Evolutionary conservation across 1,140 invertebrate genomes (phyloP).

Genomic region (Heterodera carotae): DNA sequence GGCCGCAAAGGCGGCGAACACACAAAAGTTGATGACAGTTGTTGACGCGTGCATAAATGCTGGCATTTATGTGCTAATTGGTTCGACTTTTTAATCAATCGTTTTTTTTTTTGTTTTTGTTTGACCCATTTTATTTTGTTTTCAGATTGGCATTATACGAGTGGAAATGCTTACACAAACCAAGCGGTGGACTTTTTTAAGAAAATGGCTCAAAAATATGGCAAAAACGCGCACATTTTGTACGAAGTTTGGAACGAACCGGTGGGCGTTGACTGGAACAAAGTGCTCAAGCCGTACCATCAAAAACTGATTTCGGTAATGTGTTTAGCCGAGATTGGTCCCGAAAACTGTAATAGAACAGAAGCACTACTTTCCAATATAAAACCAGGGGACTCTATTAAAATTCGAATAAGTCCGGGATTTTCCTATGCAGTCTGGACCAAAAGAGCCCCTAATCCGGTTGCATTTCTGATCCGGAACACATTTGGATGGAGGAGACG

Average conservation of each 20-base stretch:
- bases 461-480: too few species aligned
- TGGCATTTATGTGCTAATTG: slow-evolving; percentile 34
- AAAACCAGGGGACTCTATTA: background rate
- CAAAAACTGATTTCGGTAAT: slow-evolving; percentile 13
- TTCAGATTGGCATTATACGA: slow-evolving; percentile 21
- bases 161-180: background rate
- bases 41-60: slow-evolving; percentile 28
- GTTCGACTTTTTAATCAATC: background rate
- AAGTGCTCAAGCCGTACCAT: slow-evolving; percentile 10
- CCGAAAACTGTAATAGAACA: too few species aligned
- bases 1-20: background rate
- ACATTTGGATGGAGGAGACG: background rate
- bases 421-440: too few species aligned
- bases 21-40: slow-evolving; percentile 26
- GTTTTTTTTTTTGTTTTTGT: background rate
- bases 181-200: slow-evolving; percentile 25
- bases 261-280: slow-evolving; percentile 18
- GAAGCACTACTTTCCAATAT: too few species aligned
- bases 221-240: slow-evolving; percentile 19
- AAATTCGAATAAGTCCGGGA: too few species aligned
- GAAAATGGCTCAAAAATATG: slow-evolving; percentile 25
- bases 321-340: too few species aligned
- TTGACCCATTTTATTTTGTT: background rate
- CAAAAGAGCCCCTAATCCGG: too few species aligned
- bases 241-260: slow-evolving; percentile 37